Percentiles rank a stretch among this genome's conserved stretches.
Evolutionary conservation across 1,140 invertebrate genomes (phyloP).

Genomic region (Sweltsa coloradensis): DNA sequence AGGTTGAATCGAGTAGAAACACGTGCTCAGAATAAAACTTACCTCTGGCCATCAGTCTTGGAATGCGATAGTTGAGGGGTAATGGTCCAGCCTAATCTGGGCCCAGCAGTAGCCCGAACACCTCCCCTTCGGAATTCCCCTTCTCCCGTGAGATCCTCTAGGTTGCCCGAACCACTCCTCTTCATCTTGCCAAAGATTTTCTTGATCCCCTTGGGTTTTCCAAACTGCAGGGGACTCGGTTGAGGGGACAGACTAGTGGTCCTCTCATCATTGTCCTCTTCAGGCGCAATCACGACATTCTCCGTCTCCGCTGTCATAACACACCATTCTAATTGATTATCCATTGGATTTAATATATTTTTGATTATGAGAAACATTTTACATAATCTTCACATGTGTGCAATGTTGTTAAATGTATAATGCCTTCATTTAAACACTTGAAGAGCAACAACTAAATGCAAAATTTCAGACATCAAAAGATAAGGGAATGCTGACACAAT

Average conservation of each 20-base stretch:
- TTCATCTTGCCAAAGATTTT: constrained; percentile 58
- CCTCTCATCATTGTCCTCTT: constrained; percentile 16
- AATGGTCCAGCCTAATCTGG: constrained; percentile 54
- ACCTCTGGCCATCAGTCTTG: constrained; percentile 1
- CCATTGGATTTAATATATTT: too few relatives aligned
- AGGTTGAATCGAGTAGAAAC: too few relatives aligned
- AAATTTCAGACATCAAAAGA: too few relatives aligned
- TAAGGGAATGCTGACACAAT: too few relatives aligned
- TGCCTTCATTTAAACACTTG: too few relatives aligned
- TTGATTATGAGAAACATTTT: too few relatives aligned
- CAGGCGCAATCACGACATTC: constrained; percentile 35
- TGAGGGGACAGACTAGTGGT: constrained; percentile 28
- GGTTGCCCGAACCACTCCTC: constrained; percentile 55
- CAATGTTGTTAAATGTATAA: too few relatives aligned
- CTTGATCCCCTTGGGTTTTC: constrained; percentile 40
- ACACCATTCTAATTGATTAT: too few relatives aligned
- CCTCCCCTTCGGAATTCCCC: constrained; percentile 56
- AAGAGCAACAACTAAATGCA: too few relatives aligned
- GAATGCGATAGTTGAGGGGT: constrained; percentile 5
- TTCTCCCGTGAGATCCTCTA: constrained; percentile 47
- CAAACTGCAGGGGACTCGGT: constrained; percentile 41
- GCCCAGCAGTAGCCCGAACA: constrained; percentile 61
- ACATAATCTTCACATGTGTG: too few relatives aligned
- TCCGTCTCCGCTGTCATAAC: constrained; percentile 50
- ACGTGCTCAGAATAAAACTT: too few relatives aligned